phyloP scores from a whole-genome alignment of 1,140 invertebrate genomes.

The Caenorhabditis briggsae region DNA sequence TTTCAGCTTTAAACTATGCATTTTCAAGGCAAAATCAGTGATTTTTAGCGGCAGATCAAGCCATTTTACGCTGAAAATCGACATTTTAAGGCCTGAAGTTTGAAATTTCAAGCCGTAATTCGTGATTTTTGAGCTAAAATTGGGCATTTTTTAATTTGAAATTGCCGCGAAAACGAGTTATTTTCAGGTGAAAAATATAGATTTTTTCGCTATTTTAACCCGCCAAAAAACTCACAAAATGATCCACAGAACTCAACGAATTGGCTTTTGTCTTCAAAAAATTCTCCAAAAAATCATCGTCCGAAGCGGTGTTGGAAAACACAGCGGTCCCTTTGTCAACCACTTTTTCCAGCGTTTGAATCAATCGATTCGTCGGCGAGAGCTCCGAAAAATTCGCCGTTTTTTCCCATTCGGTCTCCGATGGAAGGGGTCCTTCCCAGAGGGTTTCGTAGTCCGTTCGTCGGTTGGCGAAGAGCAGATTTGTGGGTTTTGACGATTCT shows the following conservation, averaged over 20 bases:
- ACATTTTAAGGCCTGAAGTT: too few species aligned
- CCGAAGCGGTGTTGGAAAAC: constrained; percentile 27
- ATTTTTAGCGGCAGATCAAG: too few species aligned
- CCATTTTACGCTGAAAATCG: too few species aligned
- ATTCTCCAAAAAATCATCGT: constrained; percentile 31
- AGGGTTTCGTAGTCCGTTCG: constrained; percentile 67
- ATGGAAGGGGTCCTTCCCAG: constrained; percentile 70
- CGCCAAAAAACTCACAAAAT: constrained; percentile 6
- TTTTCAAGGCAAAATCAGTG: too few species aligned
- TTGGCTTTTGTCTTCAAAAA: constrained; percentile 16
- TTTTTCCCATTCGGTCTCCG: constrained; percentile 53
- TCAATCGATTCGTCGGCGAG: constrained; percentile 16
- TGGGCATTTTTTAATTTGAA: too few species aligned
- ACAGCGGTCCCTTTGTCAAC: constrained; percentile 42
- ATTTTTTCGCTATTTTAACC: neutral
- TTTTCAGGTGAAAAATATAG: neutral
- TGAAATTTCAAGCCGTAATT: too few species aligned
- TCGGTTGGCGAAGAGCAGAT: constrained; percentile 67
- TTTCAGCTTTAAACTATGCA: too few species aligned
- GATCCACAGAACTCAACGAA: constrained; percentile 3
- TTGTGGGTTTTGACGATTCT: constrained; percentile 7
- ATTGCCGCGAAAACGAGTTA: too few species aligned
- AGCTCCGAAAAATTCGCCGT: constrained; percentile 54
- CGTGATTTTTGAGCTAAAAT: too few species aligned
- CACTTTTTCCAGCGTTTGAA: constrained; percentile 44